These are phyloP conservation scores for Noctilio leporinus DNA, from an alignment of 2,113 vertebrate genomes.

Conservation along the genomic window DNA sequence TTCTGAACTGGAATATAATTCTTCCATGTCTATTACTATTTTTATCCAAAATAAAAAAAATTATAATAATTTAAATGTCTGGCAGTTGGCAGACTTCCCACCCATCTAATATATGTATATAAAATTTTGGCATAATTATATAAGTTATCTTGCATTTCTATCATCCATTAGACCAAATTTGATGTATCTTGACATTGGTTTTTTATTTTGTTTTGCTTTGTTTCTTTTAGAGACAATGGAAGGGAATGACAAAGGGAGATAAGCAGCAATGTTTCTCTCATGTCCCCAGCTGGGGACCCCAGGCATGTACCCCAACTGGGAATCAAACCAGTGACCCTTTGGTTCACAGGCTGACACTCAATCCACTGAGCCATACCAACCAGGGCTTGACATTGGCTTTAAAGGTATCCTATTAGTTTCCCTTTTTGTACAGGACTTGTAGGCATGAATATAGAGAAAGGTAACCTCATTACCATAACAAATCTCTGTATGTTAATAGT, in stretches of 20 bases:
- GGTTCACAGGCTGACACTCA: too few species aligned
- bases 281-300: too few species aligned
- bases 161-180: neutral
- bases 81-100: neutral
- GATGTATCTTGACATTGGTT: neutral
- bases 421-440: neutral
- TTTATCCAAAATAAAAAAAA: neutral
- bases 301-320: too few species aligned
- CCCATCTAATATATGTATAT: neutral
- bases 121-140: neutral
- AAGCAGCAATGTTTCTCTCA: too few species aligned
- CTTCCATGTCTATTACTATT: neutral
- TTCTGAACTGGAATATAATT: neutral
- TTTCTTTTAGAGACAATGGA: too few species aligned
- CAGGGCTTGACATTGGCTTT: too few species aligned
- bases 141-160: neutral
- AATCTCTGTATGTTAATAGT: neutral
- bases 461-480: neutral
- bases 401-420: neutral
- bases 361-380: too few species aligned
- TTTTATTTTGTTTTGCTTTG: too few species aligned
- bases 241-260: too few species aligned
- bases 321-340: too few species aligned
- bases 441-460: neutral
- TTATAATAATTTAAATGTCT: neutral